A percentile compares a stretch with the other conserved stretches of the same genome.
Conservation (phyloP, 1,140 invertebrate genomes). For the Cotesia vestalis region DNA sequence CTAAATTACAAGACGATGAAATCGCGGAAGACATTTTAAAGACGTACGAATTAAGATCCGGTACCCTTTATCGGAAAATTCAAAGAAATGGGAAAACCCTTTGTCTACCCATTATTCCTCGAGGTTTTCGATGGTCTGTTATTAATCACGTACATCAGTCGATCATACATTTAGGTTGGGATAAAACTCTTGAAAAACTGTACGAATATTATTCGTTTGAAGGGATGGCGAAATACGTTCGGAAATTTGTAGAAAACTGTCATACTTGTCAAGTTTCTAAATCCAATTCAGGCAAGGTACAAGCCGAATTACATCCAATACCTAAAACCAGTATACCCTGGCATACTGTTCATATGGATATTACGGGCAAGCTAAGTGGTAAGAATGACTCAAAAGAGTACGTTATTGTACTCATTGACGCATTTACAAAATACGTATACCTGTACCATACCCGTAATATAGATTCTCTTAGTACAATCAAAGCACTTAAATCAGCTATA, state of each 20-base stretch:
- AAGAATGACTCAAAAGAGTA: constrained; percentile 41
- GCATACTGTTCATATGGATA: constrained; percentile 50
- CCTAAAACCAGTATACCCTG: constrained; percentile 47
- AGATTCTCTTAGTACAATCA: constrained; percentile 18
- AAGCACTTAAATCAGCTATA: constrained; percentile 26
- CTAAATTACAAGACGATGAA: constrained; percentile 35
- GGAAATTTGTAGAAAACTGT: constrained; percentile 46
- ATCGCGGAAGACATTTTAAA: constrained; percentile 37
- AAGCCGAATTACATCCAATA: constrained; percentile 31
- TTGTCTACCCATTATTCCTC: constrained; percentile 50
- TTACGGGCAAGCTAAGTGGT: constrained; percentile 41
- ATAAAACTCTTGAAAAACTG: constrained; percentile 48
- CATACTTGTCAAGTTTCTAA: constrained; percentile 44
- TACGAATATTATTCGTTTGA: constrained; percentile 49
- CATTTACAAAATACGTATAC: constrained; percentile 45
- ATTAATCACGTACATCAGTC: constrained; percentile 52
- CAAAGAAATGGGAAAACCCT: constrained; percentile 39
- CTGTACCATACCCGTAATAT: constrained; percentile 23
- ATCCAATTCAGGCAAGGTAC: constrained; percentile 37
- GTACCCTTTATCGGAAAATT: constrained; percentile 45
- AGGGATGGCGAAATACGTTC: constrained; percentile 42
- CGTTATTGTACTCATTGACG: constrained; percentile 52
- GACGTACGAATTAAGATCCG: constrained; percentile 43
- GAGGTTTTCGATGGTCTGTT: constrained; percentile 47
- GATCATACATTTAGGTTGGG: constrained; percentile 43